Evolutionary conservation across 2,113 vertebrate species (phyloP), one percentile per base, ranked within the genome.

Genomic region (Alaudala cheleensis): DNA sequence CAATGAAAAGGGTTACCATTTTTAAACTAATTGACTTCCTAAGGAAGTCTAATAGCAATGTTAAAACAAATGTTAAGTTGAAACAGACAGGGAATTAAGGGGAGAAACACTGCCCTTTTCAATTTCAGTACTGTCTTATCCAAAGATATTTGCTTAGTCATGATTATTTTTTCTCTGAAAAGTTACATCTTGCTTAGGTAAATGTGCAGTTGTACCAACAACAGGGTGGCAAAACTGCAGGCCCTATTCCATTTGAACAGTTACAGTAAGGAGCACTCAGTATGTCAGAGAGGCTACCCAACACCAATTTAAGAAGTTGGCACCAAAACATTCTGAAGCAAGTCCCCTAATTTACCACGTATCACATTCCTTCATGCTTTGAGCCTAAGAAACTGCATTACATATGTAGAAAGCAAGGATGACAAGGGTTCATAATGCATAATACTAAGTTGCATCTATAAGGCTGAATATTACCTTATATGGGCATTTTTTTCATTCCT

Each of bases 21-120:
- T 96, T 93, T 96, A 97, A 98, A 96, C 50, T 89, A 95, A 92
- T 86, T 94, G 93, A 95, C 39, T n/a, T 62, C 47, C 23, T 58
- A 78, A 78, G 80, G 25, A 81, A 90, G 69, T 76, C 34, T 84
- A 81, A 70, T 40, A 88, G 14, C 29, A 58, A 54, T 47, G 12
- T 45, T 53, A 90, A 81, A 86, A 67, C 45, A 92, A 90, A 89
- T 90, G 66, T 70, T 88, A 81, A 88, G 12, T 39, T 67, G 56
- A 96, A 78, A 19, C 29, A 80, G 69, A 44, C n/a, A 85, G 57
- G 47, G 62, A 81, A 90, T 81, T 49, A 37, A 40, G 82, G 57
- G 12, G 22, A 42, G 44, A 72, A 92, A 90, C 56, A 34, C 37
- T 82, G 57, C 8, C 24, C 9, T 34, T 92, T 92, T 86, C 40